These are phyloP conservation scores for Cherax destructor DNA, from an alignment of 1,140 invertebrate species.

Conservation along the genomic window DNA sequence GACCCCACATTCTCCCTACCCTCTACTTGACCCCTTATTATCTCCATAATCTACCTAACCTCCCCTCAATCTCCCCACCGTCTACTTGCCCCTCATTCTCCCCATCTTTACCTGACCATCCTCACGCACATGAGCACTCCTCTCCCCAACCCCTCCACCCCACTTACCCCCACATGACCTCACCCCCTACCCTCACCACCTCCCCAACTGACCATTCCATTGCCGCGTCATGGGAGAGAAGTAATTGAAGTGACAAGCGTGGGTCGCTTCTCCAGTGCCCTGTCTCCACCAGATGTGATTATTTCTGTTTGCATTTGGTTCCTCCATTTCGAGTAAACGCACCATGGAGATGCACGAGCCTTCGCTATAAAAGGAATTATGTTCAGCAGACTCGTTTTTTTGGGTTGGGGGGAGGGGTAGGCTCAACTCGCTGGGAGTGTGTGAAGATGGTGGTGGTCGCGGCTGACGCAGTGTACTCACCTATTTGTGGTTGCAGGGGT, in stretches of 20 bases:
- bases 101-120: neutral
- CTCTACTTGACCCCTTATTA: neutral
- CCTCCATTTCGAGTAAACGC: neutral
- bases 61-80: neutral
- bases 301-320: neutral
- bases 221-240: neutral
- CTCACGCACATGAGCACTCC: neutral
- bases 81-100: neutral
- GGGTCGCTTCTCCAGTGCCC: neutral
- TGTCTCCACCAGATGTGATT: constrained; percentile 7
- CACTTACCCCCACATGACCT: neutral
- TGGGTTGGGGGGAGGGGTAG: neutral
- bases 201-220: neutral
- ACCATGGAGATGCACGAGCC: neutral
- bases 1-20: neutral
- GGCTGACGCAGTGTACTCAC: too few relatives aligned
- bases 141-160: neutral
- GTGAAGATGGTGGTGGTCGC: too few relatives aligned
- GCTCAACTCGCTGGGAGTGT: too few relatives aligned
- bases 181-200: neutral
- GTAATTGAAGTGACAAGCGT: constrained; percentile 2
- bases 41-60: neutral
- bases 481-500: too few relatives aligned
- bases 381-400: neutral
- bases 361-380: neutral